Base-by-base conservation (phyloP, 2,888 invertebrate species). In the Thecocarcelia acutangulata region DNA sequence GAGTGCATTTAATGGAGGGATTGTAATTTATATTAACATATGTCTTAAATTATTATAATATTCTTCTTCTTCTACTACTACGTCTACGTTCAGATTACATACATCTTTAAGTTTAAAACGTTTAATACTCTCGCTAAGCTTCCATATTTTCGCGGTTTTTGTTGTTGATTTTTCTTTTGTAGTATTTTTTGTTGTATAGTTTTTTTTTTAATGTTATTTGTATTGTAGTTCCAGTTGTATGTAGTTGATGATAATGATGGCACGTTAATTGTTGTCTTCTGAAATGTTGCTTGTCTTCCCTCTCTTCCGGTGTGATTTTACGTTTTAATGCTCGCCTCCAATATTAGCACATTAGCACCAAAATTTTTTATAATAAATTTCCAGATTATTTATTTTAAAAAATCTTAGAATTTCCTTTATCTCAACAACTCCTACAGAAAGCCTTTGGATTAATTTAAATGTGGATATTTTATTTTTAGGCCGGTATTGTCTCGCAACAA, bases 51-150 rank as follows among this genome's bases (percentile, higher is more conserved):
- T 58, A 58, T 70, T 69, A 68, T 54, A 68, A 78, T 74, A 81
- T 74, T 76, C 52, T 52, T 66, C 74, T 77, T 77, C 63, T 75
- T 56, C 33, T 33, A 9, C 33, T 3, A 4, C 28, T 28, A 4
- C 28, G 28, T 28, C 28, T 28, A 28, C 28, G 3, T 80, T 52
- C 73, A n/a, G 48, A 50, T 42, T 82, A 69, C 82, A 81, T 33
- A 69, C 83, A 81, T 68, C 33, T 50, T 61, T 33, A 52, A 56
- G 52, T 46, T 58, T 66, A 59, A 72, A 59, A 42, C 33, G 46
- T 64, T 74, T 86, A 88, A 88, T 87, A 87, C 87, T 88, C 85
- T 84, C 85, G 84, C 86, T 85, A 87, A 87, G 88, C 87, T 86
- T 87, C 87, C 87, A 87, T 63, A 86, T 84, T 84, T 24, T 83